These are phyloP conservation scores for Psylliodes chrysocephalus DNA, from an alignment of 2,888 invertebrate species.

Conservation along the genomic window DNA sequence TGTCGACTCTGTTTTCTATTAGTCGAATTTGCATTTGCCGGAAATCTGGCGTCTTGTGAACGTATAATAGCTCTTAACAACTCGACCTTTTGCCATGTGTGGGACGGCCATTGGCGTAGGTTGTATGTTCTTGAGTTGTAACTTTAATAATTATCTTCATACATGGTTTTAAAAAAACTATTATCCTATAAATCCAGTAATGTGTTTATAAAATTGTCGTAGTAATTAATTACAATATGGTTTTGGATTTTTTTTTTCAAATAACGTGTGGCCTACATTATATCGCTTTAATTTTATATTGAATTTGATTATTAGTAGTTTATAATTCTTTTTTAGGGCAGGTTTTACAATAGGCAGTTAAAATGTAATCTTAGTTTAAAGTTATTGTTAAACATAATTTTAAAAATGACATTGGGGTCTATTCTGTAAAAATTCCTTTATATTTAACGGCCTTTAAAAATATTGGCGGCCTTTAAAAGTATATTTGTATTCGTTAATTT, in stretches of 20 bases:
- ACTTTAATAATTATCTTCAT: neutral
- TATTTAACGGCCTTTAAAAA: no score
- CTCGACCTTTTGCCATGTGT: constrained; percentile 19
- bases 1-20: neutral
- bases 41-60: constrained; percentile 4
- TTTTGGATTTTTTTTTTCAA: no score
- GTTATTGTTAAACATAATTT: no score
- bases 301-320: no score
- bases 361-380: no score
- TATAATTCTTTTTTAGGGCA: no score
- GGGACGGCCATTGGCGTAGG: constrained; percentile 16
- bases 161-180: neutral
- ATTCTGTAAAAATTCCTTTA: no score
- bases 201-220: neutral
- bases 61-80: constrained; percentile 10
- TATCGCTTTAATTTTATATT: neutral
- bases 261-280: neutral
- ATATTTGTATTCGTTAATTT: no score
- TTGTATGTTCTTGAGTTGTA: constrained; percentile 4
- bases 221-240: neutral
- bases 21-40: constrained; percentile 5
- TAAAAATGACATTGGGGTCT: no score
- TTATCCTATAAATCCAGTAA: neutral
- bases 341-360: no score
- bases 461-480: no score